phyloP scores from a whole-genome alignment of 2,888 invertebrate species.

The Torymus auratus region DNA sequence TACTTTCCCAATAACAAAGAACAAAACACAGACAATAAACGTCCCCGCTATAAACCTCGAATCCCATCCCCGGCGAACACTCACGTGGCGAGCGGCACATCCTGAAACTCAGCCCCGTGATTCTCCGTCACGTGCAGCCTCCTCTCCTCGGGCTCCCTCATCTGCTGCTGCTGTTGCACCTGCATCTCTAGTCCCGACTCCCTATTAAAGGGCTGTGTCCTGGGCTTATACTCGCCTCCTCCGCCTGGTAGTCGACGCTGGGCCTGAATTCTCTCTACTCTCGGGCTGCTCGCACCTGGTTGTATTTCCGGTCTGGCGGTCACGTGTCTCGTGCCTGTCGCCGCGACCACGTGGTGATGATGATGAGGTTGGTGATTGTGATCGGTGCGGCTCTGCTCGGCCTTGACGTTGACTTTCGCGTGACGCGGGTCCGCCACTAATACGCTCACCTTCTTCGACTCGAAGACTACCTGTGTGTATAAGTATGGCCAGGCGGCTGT shows the following conservation, averaged over 20 bases:
- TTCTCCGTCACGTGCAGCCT: constrained; percentile 65
- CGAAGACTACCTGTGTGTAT: constrained; percentile 82
- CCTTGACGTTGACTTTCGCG: constrained; percentile 81
- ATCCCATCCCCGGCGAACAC: constrained; percentile 38
- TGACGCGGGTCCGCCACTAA: constrained; percentile 83
- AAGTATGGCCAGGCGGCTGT: too few relatives aligned
- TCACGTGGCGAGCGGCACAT: constrained; percentile 72
- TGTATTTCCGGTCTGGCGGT: constrained; percentile 61
- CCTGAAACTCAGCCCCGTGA: constrained; percentile 54
- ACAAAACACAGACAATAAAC: too few relatives aligned
- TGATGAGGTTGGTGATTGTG: background rate
- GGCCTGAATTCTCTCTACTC: constrained; percentile 67
- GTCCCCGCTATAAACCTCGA: too few relatives aligned
- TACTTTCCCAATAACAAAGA: too few relatives aligned
- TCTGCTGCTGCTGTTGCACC: background rate
- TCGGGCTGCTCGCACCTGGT: constrained; percentile 63
- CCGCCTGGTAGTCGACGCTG: background rate
- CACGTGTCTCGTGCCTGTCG: constrained; percentile 26
- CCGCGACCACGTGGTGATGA: background rate
- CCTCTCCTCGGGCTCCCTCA: background rate
- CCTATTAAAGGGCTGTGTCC: constrained; percentile 65
- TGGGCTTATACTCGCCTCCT: constrained; percentile 56
- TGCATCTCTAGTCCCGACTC: background rate
- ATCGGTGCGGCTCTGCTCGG: constrained; percentile 63
- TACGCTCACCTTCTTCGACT: constrained; percentile 84